Evolutionary conservation across 2,797 vertebrate genomes (phyloP), one percentile per base, ranked within the genome.

Genomic region (Clarias pachynema): DNA sequence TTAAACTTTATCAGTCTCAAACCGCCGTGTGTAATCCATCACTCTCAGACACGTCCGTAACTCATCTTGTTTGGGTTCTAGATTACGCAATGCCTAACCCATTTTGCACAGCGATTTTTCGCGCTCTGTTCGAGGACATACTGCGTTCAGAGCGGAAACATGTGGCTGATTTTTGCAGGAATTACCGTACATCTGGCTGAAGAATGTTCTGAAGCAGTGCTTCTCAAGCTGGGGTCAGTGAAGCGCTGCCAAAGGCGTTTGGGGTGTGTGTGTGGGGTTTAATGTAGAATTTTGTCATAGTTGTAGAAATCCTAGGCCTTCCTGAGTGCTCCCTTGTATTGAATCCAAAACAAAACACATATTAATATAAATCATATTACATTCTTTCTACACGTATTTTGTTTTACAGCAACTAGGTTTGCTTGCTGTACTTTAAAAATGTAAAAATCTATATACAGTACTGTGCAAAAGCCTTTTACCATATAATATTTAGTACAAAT

Each of bases 21-120:
- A 49, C 26, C 16, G 15, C 49, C 12, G 73, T 20, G 53, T 56
- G 49, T 60, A 60, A 78, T 80, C 79, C 60, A 26, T 80, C 79
- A 66, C 24, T 53, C 79, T 44, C 37, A 29, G 24, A 80, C n/a
- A n/a, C 20, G 10, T 77, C 56, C 56, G 22, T 22, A 24, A 22
- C 53, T 77, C 29, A 6, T 59, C 18, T 79, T 9, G 57, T 79
- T 37, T 40, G 57, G 57, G 29, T 60, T 60, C 29, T 16, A 57
- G 56, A 59, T 77, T 12, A 77, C 3, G 18, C 20, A 5, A 59
- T 15, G 53, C 31, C 29, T 34, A 34, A 34, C 18, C 29, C 49
- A 31, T 10, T 77, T 59, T 57, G 44, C 40, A 73, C 24, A 26
- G n/a, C 4, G 26, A 31, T 31, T 57, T 31, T 26, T 34, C 44